A percentile compares a stretch with the other conserved stretches of the same genome.
Evolutionary conservation across 2,888 invertebrate species (phyloP).

Genomic region (Erannis defoliaria): DNA sequence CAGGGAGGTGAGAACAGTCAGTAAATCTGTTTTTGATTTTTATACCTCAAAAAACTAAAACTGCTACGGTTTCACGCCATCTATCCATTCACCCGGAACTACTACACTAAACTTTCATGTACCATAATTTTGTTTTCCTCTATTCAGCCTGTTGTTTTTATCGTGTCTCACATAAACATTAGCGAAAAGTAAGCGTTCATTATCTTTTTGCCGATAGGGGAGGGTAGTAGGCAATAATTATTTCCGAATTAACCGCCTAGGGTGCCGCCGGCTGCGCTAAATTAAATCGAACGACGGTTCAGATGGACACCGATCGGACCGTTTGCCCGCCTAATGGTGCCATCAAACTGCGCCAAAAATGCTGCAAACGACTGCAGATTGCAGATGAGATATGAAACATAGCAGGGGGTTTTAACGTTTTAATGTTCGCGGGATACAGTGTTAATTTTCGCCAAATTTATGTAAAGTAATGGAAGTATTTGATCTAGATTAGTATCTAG

Average conservation of each 20-base stretch:
- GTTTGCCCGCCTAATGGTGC: constrained; percentile 68
- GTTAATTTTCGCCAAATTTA: no score
- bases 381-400: constrained; percentile 49
- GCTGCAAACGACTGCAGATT: constrained; percentile 67
- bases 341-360: constrained; percentile 80
- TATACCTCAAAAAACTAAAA: no score
- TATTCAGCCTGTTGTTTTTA: constrained; percentile 19
- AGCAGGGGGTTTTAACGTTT: no score
- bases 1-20: no score
- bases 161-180: constrained; percentile 34
- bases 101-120: no score
- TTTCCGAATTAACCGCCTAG: constrained; percentile 78
- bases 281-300: constrained; percentile 78
- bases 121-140: not conserved
- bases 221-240: constrained; percentile 74
- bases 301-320: constrained; percentile 69
- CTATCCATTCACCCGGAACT: no score
- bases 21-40: no score
- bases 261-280: constrained; percentile 76
- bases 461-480: no score
- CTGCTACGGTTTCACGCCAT: no score
- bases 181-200: constrained; percentile 35
- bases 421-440: no score
- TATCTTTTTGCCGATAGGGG: constrained; percentile 59
- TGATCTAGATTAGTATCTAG: no score